A percentile compares a stretch with the other conserved stretches of the same genome.
Evolutionary conservation across 2,888 invertebrate species (phyloP).

Genomic region (Papilio protenor): DNA sequence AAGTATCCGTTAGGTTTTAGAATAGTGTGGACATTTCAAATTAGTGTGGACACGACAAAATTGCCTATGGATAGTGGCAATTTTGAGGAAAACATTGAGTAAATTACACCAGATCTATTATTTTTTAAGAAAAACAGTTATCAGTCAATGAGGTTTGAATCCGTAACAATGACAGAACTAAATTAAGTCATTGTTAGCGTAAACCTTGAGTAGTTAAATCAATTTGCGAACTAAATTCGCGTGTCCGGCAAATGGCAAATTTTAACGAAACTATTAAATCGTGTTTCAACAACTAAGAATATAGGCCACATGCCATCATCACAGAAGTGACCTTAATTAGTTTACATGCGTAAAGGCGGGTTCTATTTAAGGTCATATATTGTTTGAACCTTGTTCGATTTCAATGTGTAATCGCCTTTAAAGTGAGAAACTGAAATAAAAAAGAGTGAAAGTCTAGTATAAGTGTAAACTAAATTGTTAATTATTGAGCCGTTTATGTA

Average conservation of each 20-base stretch:
- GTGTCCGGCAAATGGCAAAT: slow-evolving; percentile 4
- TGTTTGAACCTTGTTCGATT: not conserved
- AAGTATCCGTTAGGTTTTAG: too few species aligned
- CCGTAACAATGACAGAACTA: not conserved
- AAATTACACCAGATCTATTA: too few species aligned
- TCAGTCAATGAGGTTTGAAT: not conserved
- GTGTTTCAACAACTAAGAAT: slow-evolving; percentile 36
- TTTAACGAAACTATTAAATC: slow-evolving; percentile 13
- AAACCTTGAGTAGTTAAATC: slow-evolving; percentile 32
- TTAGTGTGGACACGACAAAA: too few species aligned
- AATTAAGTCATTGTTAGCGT: slow-evolving; percentile 14
- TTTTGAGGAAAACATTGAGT: not conserved
- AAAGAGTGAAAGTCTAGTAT: not conserved
- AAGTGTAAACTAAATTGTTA: not conserved
- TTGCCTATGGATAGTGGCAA: not conserved
- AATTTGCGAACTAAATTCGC: slow-evolving; percentile 24
- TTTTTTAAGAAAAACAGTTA: not conserved
- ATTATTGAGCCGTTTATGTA: not conserved
- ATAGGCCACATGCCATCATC: slow-evolving; percentile 36
- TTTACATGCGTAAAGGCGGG: not conserved
- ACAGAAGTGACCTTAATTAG: slow-evolving; percentile 34
- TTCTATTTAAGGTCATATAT: not conserved
- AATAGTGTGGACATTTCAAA: too few species aligned
- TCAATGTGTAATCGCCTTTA: not conserved
- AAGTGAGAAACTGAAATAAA: not conserved